Evolutionary conservation across 2,888 invertebrate species (phyloP).

Genomic region (Anagyrus pseudococci): DNA sequence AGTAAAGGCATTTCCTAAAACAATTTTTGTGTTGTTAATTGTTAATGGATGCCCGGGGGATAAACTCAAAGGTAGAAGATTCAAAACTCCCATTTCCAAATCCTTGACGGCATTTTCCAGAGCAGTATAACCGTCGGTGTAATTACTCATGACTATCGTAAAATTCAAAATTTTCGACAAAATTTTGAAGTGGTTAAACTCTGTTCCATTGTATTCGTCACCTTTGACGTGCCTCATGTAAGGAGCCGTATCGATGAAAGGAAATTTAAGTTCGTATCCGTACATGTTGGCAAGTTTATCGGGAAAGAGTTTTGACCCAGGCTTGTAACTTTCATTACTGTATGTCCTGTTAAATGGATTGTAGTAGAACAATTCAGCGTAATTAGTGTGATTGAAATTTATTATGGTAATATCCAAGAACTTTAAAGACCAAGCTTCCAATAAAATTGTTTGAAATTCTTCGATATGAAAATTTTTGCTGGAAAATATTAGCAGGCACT

Average conservation of each 20-base stretch:
- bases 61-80: slow-evolving; percentile 9
- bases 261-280: slow-evolving; percentile 3
- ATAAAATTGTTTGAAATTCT: neutral
- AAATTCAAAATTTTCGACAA: slow-evolving; percentile 6
- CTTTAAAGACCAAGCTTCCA: slow-evolving; percentile 18
- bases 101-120: neutral
- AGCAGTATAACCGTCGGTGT: neutral
- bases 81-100: slow-evolving; percentile 2
- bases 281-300: slow-evolving; percentile 14
- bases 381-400: neutral
- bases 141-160: neutral
- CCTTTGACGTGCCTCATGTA: slow-evolving; percentile 3
- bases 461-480: neutral
- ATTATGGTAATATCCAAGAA: slow-evolving; percentile 20
- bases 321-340: neutral
- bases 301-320: slow-evolving; percentile 5
- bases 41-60: slow-evolving; percentile 8
- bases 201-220: slow-evolving; percentile 5
- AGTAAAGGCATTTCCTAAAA: neutral
- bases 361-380: neutral
- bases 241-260: slow-evolving; percentile 16
- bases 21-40: neutral
- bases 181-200: slow-evolving; percentile 3
- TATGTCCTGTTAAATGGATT: slow-evolving; percentile 12
- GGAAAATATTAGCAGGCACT: slow-evolving; percentile 7